Evolutionary conservation across 2,113 vertebrate species (phyloP).

Genomic region (Shinisaurus crocodilurus): DNA sequence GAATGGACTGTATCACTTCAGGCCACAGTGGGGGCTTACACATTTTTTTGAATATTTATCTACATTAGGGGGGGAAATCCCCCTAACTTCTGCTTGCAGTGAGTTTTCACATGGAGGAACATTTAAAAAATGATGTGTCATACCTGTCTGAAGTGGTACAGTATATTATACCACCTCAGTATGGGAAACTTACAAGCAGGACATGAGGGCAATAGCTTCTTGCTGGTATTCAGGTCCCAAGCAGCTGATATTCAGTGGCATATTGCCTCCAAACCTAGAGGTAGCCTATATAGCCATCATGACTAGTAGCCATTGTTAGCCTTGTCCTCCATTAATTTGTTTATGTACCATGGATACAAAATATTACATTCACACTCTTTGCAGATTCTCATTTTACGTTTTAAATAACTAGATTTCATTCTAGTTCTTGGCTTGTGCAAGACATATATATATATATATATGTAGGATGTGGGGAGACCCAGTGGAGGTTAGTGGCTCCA

Average conservation of each 20-base stretch:
- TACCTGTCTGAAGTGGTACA: not conserved
- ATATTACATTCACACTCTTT: not conserved
- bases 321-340: not conserved
- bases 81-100: too few relatives aligned
- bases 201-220: not conserved
- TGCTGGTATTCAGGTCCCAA: not conserved
- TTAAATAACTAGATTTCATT: constrained; percentile 1
- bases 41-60: not conserved
- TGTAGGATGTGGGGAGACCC: too few relatives aligned
- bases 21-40: not conserved
- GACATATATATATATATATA: too few relatives aligned
- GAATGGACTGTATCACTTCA: not conserved
- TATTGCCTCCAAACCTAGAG: not conserved
- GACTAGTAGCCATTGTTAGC: not conserved
- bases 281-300: not conserved
- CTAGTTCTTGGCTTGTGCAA: not conserved
- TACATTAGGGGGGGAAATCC: not conserved
- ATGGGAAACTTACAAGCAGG: not conserved
- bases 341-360: not conserved
- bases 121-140: not conserved
- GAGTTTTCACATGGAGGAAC: not conserved
- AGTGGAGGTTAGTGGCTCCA: too few relatives aligned
- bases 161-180: not conserved
- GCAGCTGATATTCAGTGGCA: not conserved
- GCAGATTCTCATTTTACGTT: not conserved